phyloP scores from a whole-genome alignment of 2,797 vertebrate genomes.

The Sternarchorhynchus goeldii region DNA sequence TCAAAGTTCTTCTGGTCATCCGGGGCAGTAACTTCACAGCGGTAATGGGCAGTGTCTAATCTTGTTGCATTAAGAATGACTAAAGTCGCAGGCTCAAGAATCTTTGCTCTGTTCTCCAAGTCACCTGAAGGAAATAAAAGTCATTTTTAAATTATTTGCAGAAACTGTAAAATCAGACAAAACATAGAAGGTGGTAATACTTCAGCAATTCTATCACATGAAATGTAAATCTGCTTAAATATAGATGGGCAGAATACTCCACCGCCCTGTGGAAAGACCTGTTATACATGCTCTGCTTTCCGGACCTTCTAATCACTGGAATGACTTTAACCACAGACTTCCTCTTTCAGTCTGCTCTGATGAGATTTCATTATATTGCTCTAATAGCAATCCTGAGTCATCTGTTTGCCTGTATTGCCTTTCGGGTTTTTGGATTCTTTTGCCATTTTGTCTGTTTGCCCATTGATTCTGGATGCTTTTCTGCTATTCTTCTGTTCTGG shows the following conservation, averaged over 20 bases:
- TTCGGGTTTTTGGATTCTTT: too few species aligned
- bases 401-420: too few species aligned
- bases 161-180: background rate
- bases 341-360: too few species aligned
- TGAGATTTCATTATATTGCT: too few species aligned
- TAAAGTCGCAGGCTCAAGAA: conserved; percentile 85
- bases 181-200: background rate
- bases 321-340: too few species aligned
- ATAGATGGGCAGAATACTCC: background rate
- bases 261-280: too few species aligned
- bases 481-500: too few species aligned
- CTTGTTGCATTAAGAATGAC: conserved; percentile 89
- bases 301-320: too few species aligned
- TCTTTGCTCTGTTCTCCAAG: conserved; percentile 82
- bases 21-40: conserved; percentile 92
- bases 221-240: conserved; percentile 2
- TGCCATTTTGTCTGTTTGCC: too few species aligned
- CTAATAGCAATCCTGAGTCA: too few species aligned
- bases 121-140: conserved; percentile 76
- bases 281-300: too few species aligned
- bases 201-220: background rate
- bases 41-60: conserved; percentile 87
- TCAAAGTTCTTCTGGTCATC: conserved; percentile 85
- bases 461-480: too few species aligned
- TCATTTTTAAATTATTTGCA: background rate